These are phyloP conservation scores for Cyphomyrus plagiostoma DNA, from an alignment of 2,113 vertebrate genomes.

Conservation along the genomic window DNA sequence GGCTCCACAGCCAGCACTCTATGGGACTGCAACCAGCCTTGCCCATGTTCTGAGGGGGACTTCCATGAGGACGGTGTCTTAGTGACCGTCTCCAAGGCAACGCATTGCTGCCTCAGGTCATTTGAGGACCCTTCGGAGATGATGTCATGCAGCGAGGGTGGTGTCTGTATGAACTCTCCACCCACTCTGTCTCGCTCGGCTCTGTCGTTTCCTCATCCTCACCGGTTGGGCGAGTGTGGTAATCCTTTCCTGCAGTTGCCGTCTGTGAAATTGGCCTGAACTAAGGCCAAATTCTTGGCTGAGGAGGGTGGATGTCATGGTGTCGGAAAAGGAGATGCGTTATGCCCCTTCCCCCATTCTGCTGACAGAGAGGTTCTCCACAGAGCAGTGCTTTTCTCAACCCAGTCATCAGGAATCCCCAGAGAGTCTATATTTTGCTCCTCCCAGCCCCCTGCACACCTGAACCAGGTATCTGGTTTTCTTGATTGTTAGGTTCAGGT, in stretches of 20 bases:
- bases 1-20: neutral
- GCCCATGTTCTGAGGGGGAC: neutral
- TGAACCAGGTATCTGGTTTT: neutral
- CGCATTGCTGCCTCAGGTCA: neutral
- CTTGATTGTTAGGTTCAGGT: neutral
- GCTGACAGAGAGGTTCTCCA: neutral
- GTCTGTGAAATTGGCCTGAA: neutral
- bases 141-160: neutral
- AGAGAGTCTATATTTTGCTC: neutral
- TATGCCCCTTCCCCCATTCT: neutral
- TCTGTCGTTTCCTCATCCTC: neutral
- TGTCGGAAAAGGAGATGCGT: neutral
- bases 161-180: neutral
- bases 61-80: neutral
- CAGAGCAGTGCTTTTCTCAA: neutral
- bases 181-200: neutral
- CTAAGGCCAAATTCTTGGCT: neutral
- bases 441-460: neutral
- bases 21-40: neutral
- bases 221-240: no score
- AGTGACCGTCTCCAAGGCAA: neutral
- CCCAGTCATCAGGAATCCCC: neutral
- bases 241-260: neutral
- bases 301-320: neutral
- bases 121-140: neutral